Evolutionary conservation across 2,888 invertebrate genomes (phyloP).

Genomic region (Poecilobothrus nobilitatus): DNA sequence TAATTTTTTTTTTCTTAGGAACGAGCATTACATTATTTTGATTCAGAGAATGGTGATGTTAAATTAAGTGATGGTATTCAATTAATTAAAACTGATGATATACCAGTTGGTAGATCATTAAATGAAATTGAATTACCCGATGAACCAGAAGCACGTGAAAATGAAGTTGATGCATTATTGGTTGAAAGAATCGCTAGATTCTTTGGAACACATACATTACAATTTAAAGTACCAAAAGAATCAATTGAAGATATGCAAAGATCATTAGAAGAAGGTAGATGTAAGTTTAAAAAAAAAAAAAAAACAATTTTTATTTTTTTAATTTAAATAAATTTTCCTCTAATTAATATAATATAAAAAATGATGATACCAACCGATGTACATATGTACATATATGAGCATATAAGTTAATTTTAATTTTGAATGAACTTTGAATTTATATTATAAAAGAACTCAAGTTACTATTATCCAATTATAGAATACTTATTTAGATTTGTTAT

Average conservation of each 20-base stretch:
- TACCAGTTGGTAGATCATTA: constrained; percentile 49
- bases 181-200: constrained; percentile 67
- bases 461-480: too few species aligned
- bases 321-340: neutral
- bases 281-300: constrained; percentile 17
- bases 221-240: constrained; percentile 69
- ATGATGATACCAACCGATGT: too few species aligned
- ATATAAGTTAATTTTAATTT: too few species aligned
- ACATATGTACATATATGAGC: too few species aligned
- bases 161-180: constrained; percentile 62
- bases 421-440: too few species aligned
- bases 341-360: too few species aligned
- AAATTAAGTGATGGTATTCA: constrained; percentile 56
- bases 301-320: too few species aligned
- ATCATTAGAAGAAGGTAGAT: constrained; percentile 74
- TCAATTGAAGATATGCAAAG: constrained; percentile 65
- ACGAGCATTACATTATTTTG: constrained; percentile 61
- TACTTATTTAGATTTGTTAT: too few species aligned
- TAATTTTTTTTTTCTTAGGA: constrained; percentile 48
- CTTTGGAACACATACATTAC: constrained; percentile 68
- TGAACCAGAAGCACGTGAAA: constrained; percentile 64
- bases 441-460: too few species aligned
- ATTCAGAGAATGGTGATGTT: constrained; percentile 52
- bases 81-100: constrained; percentile 49
- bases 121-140: constrained; percentile 60